A percentile compares a stretch with the other conserved stretches of the same genome.
These are phyloP conservation scores for Antitype chi DNA, from an alignment of 2,888 invertebrate species.

Conservation along the genomic window DNA sequence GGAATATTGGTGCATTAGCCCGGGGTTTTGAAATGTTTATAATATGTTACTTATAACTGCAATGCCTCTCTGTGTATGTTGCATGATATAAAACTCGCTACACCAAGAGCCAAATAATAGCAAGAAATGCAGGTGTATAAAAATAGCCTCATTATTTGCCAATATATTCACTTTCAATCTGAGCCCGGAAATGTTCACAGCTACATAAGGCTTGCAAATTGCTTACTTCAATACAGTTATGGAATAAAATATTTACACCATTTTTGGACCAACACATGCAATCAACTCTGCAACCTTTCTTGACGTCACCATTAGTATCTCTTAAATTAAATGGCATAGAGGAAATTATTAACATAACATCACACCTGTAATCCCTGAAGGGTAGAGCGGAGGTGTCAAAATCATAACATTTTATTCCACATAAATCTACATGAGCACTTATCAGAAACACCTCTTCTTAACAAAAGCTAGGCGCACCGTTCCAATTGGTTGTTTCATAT, in stretches of 20 bases:
- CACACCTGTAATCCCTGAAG: neutral
- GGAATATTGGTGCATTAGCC: neutral
- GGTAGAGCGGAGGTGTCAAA: neutral
- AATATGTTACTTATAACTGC: neutral
- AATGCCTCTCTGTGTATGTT: neutral
- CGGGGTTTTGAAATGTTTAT: neutral
- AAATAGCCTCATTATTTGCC: conserved; percentile 18
- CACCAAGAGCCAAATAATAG: conserved; percentile 6
- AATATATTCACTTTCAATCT: conserved; percentile 10
- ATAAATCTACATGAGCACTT: too few relatives aligned
- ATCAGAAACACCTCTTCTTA: too few relatives aligned
- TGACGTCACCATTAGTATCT: neutral
- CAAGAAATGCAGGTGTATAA: neutral
- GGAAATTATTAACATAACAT: too few relatives aligned
- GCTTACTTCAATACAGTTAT: neutral
- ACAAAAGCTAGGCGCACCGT: too few relatives aligned
- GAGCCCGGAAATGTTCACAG: neutral
- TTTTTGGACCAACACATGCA: neutral
- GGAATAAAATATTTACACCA: neutral
- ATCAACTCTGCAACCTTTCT: neutral
- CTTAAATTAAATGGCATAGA: neutral
- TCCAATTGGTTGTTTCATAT: too few relatives aligned
- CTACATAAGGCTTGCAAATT: neutral
- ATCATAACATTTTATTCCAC: too few relatives aligned
- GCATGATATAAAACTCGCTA: neutral